Percentiles rank a stretch among this genome's conserved stretches.
phyloP scores from a whole-genome alignment of 2,888 invertebrate species.

The Morpho achilles region DNA sequence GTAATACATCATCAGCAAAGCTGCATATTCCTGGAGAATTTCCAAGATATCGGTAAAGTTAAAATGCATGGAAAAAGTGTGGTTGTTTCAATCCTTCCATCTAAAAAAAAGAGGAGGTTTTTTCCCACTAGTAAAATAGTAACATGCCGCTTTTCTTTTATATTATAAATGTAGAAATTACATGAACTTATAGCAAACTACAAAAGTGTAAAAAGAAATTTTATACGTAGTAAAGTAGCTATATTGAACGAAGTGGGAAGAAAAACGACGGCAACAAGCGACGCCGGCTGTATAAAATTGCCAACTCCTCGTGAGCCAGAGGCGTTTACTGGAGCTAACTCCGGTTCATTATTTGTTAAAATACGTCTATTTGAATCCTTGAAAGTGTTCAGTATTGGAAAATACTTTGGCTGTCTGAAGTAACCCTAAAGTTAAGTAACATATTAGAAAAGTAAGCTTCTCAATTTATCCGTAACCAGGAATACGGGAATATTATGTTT shows the following conservation, averaged over 20 bases:
- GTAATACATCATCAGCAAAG: too few relatives aligned
- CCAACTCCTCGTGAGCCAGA: slow-evolving; percentile 53
- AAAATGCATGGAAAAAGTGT: too few relatives aligned
- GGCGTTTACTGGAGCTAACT: slow-evolving; percentile 55
- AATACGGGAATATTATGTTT: neutral
- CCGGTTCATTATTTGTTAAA: slow-evolving; percentile 66
- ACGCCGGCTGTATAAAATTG: slow-evolving; percentile 68
- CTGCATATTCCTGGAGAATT: too few relatives aligned
- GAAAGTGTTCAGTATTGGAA: slow-evolving; percentile 14
- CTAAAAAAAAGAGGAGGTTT: too few relatives aligned
- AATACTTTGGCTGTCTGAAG: neutral
- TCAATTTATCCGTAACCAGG: neutral
- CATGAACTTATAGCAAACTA: neutral
- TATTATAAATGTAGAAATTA: too few relatives aligned
- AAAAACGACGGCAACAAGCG: slow-evolving; percentile 29
- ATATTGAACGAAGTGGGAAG: slow-evolving; percentile 15
- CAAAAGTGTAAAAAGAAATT: neutral
- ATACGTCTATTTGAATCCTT: slow-evolving; percentile 34
- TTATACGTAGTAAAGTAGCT: slow-evolving; percentile 7
- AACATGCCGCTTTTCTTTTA: too few relatives aligned
- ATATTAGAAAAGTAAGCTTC: neutral
- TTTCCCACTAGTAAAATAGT: too few relatives aligned
- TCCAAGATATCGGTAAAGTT: too few relatives aligned
- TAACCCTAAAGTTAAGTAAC: slow-evolving; percentile 5
- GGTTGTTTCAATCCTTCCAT: too few relatives aligned